Base-by-base conservation (phyloP, 2,888 invertebrate species). In the Encarsia formosa region DNA sequence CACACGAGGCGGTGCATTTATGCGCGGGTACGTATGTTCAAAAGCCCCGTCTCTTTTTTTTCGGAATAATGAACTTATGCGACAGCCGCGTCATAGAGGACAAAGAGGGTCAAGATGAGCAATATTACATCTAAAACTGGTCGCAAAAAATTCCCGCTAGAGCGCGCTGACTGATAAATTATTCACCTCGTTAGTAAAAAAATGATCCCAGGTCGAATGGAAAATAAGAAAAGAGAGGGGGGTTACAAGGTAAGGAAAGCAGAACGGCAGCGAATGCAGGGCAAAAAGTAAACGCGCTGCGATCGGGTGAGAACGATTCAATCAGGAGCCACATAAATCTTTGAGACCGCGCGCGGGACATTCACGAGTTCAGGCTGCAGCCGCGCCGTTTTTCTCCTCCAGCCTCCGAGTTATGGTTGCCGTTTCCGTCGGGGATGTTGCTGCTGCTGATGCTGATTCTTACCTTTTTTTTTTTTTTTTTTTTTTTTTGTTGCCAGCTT, bases 241-340 rank as follows among this genome's bases (percentile, higher is more conserved):
- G 31, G n/a, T 32, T 15, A 32, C 15, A 26, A 24, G 5, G 59
- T 58, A 60, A 57, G 55, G 58, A 54, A 54, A 60, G 58, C 59
- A 48, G 63, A 54, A 58, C 58, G 52, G 57, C 37, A 61, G 60
- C 56, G 65, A 63, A 61, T 60, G 59, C 61, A 19, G 59, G 59
- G 66, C 67, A 73, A 73, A 71, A 73, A 73, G 69, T 68, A 65
- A 68, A 64, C 71, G 68, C 71, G 68, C 68, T 68, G 68, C 71
- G 70, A 73, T 73, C 72, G 72, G 72, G 73, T 72, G 73, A 73
- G 73, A 73, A 73, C 73, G 73, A 72, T 73, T 72, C 73, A 73
- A 73, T 73, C 73, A 73, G 73, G 71, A 72, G 71, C 68, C 69
- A 72, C 73, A 73, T 73, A 72, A 73, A 73, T 73, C 73, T 72